A percentile compares a stretch with the other conserved stretches of the same genome.
These are phyloP conservation scores for Mesorhabditis sp. DNA, from an alignment of 2,888 invertebrate species.

Conservation along the genomic window DNA sequence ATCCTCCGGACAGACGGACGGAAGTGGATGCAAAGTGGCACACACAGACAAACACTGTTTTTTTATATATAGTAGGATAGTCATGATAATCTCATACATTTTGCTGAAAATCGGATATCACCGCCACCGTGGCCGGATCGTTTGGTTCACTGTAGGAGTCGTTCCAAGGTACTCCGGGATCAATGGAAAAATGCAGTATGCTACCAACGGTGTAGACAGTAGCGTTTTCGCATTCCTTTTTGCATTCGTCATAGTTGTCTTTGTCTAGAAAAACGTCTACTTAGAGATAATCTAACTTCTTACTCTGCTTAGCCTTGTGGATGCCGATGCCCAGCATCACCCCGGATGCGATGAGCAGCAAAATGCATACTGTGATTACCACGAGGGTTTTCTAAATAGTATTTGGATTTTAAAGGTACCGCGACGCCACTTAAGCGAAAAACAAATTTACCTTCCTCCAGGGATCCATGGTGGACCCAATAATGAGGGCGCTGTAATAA, in stretches of 20 bases:
- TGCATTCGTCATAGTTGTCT: background rate
- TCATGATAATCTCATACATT: background rate
- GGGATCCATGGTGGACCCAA: too few species aligned
- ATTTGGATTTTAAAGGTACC: too few species aligned
- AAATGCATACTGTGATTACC: background rate
- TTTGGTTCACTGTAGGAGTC: background rate
- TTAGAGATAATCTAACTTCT: too few species aligned
- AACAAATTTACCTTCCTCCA: too few species aligned
- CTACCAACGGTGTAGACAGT: background rate
- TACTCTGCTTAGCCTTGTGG: background rate
- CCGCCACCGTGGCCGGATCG: background rate
- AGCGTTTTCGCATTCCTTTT: background rate
- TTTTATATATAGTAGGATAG: too few species aligned
- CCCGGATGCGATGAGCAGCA: background rate
- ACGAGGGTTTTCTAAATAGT: background rate
- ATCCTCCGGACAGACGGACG: too few species aligned
- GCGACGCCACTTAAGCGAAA: too few species aligned
- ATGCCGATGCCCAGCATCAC: background rate
- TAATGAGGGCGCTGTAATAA: too few species aligned
- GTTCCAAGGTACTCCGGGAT: background rate
- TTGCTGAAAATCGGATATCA: background rate
- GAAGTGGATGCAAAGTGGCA: too few species aligned
- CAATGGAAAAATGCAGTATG: background rate
- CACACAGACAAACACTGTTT: too few species aligned
- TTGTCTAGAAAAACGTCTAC: too few species aligned